Evolutionary conservation across 2,888 invertebrate species (phyloP), one percentile per base, ranked within the genome.

Genomic region (Patella ulyssiponensis): DNA sequence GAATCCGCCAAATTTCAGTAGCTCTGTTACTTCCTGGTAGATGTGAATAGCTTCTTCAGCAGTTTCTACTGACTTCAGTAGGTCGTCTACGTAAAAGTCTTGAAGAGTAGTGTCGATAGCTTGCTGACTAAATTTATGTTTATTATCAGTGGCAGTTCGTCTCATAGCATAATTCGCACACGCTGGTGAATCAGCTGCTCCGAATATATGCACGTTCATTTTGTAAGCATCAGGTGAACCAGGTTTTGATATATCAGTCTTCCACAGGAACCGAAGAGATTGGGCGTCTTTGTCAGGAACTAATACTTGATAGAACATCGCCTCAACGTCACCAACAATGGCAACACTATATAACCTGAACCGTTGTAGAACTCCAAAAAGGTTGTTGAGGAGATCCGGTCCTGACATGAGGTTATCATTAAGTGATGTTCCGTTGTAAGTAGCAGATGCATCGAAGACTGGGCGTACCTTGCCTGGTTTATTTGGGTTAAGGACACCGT

Each of bases 361-460:
- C 33, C 70, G 3, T 20, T 20, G 70, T 20, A 70, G 12, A 33
- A 70, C 11, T 27, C 70, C 70, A 70, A 70, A 70, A 2, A 70
- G 70, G 20, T 20, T 56, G 17, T 56, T 56, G 17, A 56, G 56
- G 15, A 56, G 56, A n/a, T 56, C 56, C n/a, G 15, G 56, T 17
- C 56, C 56, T 2, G 56, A 17, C 56, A 56, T 56, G n/a, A 56
- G 56, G 56, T 56, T 56, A 56, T 79, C 74, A 58, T 79, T 79
- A 1, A 79, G 58, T 12, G 76, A 76, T 20, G 73, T 74, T 54
- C 79, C 76, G 23, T 77, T 73, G 70, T 73, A 71, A 20, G n/a
- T 73, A 12, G 77, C 52, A 56, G 58, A 17, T 54, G 76, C 75
- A 69, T 78, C 75, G 71, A 78, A 78, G 12, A 78, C 73, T 17